These are phyloP conservation scores for Myotis lucifugus DNA, from an alignment of 2,113 vertebrate species.

Conservation along the genomic window DNA sequence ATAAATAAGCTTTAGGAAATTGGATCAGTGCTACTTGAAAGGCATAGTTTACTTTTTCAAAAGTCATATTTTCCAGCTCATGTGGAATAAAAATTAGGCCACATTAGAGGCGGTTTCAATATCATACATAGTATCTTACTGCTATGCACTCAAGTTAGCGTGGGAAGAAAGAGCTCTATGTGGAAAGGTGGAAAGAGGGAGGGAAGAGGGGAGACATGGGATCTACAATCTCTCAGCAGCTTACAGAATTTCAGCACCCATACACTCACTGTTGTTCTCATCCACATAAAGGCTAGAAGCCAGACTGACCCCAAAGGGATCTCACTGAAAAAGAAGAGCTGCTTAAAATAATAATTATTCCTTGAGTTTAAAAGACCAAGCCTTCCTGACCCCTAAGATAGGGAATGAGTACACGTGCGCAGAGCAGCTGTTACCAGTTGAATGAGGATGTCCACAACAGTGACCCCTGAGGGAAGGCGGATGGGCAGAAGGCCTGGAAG, in stretches of 20 bases:
- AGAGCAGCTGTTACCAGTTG: background rate
- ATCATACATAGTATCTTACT: background rate
- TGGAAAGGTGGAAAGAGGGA: background rate
- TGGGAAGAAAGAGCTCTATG: background rate
- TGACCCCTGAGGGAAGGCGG: background rate
- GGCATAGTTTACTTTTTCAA: background rate
- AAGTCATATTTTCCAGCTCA: conserved; percentile 35
- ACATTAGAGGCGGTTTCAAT: background rate
- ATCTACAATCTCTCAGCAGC: background rate
- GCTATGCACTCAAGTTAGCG: background rate
- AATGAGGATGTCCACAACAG: background rate
- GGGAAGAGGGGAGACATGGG: background rate
- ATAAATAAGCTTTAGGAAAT: background rate
- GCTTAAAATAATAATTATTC: background rate
- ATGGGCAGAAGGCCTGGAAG: background rate
- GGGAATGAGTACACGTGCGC: background rate
- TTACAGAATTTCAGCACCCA: background rate
- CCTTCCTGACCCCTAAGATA: background rate
- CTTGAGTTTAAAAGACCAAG: background rate
- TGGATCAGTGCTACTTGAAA: background rate
- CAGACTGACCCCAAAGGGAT: background rate
- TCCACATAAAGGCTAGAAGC: background rate
- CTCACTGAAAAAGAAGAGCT: background rate
- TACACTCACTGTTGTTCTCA: background rate
- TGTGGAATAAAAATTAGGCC: background rate